These are phyloP conservation scores for Arctocebus calabarensis DNA, from an alignment of 2,797 vertebrate species.

Conservation along the genomic window DNA sequence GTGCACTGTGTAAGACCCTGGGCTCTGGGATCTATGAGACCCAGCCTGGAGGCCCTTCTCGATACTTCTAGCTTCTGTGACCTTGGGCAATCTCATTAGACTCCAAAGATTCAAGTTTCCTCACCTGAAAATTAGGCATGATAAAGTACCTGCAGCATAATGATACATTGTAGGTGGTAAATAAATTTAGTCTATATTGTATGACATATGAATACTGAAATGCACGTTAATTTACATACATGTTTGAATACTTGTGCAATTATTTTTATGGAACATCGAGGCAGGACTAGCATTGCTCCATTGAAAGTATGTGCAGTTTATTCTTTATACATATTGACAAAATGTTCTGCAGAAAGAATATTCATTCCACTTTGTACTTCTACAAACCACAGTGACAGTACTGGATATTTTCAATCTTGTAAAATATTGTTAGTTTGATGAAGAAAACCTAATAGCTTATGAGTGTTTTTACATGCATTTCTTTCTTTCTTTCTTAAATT, in stretches of 20 bases:
- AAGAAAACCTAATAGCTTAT: slow-evolving; percentile 37
- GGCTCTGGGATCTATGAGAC: not conserved
- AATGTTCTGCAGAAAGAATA: not conserved
- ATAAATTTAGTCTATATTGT: not conserved
- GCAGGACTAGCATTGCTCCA: not conserved
- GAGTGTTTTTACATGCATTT: slow-evolving; percentile 41
- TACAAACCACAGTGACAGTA: not conserved
- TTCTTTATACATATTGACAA: slow-evolving; percentile 19
- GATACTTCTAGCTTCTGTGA: not conserved
- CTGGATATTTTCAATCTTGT: slow-evolving; percentile 26
- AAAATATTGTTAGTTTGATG: slow-evolving; percentile 33
- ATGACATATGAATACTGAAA: not conserved
- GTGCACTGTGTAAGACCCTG: not conserved
- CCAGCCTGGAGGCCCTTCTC: not conserved
- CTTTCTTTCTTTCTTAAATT: not conserved
- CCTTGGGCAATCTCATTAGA: not conserved
- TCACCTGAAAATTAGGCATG: not conserved
- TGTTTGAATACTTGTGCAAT: not conserved
- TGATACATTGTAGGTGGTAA: not conserved
- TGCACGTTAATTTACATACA: not conserved
- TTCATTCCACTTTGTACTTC: not conserved
- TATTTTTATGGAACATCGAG: slow-evolving; percentile 19
- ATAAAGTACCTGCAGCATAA: not conserved
- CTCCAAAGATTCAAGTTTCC: slow-evolving; percentile 31
- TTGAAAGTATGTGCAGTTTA: slow-evolving; percentile 45